Conservation (phyloP, 1,140 invertebrate genomes). For the Penaeus indicus region DNA sequence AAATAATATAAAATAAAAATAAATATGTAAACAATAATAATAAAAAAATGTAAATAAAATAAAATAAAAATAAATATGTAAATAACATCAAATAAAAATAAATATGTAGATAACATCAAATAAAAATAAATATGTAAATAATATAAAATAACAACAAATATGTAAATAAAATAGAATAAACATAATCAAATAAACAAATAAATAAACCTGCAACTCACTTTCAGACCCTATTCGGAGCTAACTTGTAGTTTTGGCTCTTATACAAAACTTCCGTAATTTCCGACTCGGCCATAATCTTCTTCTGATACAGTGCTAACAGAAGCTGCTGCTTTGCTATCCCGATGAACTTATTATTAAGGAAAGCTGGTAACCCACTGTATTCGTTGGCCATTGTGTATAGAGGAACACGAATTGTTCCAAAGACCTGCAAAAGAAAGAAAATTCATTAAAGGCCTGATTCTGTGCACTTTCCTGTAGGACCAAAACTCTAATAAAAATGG, state of each 20-base stretch:
- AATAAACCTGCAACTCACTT: no score
- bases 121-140: no score
- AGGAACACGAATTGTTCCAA: conserved; percentile 73
- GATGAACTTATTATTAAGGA: conserved; percentile 73
- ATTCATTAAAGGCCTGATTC: background rate
- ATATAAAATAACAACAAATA: no score
- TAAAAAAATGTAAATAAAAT: no score
- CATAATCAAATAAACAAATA: no score
- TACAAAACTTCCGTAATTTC: conserved; percentile 61
- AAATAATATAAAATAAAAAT: no score
- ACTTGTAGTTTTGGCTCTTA: conserved; percentile 64
- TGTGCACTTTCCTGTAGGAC: background rate
- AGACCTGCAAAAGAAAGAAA: conserved; percentile 67
- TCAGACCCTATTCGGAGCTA: conserved; percentile 58
- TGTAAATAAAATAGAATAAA: no score
- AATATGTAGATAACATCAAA: no score
- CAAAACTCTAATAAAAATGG: background rate
- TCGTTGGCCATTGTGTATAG: conserved; percentile 74
- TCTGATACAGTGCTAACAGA: conserved; percentile 67
- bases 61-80: no score
- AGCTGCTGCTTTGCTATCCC: conserved; percentile 73
- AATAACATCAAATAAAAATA: no score
- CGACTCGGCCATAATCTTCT: conserved; percentile 50
- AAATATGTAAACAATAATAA: no score
- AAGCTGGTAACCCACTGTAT: conserved; percentile 73